phyloP scores from a whole-genome alignment of 53 echinoderm and acorn worm genomes.

The Apostichopus leukothele region DNA sequence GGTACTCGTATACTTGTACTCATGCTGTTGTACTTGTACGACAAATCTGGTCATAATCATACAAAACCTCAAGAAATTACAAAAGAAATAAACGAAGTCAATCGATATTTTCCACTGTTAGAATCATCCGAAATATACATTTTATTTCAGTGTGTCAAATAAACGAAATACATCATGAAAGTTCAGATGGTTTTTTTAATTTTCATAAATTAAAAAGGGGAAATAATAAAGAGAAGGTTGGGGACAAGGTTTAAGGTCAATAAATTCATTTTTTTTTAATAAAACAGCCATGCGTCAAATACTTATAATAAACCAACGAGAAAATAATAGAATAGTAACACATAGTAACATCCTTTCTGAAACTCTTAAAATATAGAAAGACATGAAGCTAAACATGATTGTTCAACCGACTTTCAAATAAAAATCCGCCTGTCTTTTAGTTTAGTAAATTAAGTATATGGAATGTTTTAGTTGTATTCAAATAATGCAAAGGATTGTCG shows the following conservation, averaged over 20 bases:
- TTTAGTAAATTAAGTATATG: background rate
- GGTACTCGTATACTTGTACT: no score
- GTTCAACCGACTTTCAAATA: no score
- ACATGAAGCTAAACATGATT: no score
- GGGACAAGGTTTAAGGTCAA: background rate
- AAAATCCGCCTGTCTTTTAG: background rate
- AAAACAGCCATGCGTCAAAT: no score
- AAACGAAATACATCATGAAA: constrained; percentile 37
- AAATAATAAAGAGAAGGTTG: background rate
- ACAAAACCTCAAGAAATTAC: background rate
- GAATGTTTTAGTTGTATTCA: constrained; percentile 18
- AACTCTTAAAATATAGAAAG: no score
- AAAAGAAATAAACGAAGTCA: background rate
- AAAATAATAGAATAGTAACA: no score
- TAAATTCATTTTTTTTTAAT: background rate
- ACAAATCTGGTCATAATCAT: background rate
- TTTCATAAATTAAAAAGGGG: constrained; percentile 8
- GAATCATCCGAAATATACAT: constrained; percentile 42
- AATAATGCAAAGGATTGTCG: background rate
- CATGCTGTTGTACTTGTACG: no score
- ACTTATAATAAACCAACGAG: no score
- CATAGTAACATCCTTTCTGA: no score
- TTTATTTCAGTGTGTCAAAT: constrained; percentile 43
- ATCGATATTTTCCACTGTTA: background rate
- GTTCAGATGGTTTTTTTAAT: constrained; percentile 34